phyloP scores from a whole-genome alignment of 2,888 invertebrate genomes.

The Drosophila histrio region DNA sequence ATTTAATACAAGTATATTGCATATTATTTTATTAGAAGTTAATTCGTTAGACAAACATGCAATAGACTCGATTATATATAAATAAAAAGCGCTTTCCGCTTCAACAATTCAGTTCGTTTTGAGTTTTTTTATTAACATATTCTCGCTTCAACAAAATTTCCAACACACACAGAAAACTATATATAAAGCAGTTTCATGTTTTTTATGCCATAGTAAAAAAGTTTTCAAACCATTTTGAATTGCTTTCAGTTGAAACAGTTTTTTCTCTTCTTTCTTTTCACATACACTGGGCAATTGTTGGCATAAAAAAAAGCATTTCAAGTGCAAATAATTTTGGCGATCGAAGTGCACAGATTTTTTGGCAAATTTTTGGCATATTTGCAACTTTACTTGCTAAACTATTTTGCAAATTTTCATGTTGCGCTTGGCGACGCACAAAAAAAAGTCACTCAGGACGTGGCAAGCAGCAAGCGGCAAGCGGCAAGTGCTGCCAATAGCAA shows the following conservation, averaged over 20 bases:
- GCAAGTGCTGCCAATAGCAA: constrained; percentile 54
- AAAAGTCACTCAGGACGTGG: constrained; percentile 12
- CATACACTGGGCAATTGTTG: background rate
- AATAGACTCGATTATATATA: constrained; percentile 7
- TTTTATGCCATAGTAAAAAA: constrained; percentile 42
- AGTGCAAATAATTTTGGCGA: constrained; percentile 68
- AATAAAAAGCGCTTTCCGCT: constrained; percentile 44
- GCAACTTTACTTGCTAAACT: constrained; percentile 72
- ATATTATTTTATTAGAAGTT: constrained; percentile 22
- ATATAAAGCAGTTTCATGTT: constrained; percentile 41
- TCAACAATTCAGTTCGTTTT: constrained; percentile 27
- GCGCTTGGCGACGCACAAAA: constrained; percentile 46
- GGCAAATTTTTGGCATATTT: constrained; percentile 67
- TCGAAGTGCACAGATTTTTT: constrained; percentile 47
- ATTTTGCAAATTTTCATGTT: constrained; percentile 67
- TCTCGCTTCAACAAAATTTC: constrained; percentile 27
- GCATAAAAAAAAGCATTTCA: constrained; percentile 36
- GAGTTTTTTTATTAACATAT: constrained; percentile 53
- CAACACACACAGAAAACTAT: constrained; percentile 4
- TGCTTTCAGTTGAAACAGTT: constrained; percentile 32
- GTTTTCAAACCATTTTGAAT: constrained; percentile 35
- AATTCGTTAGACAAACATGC: constrained; percentile 35
- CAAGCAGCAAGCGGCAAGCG: background rate
- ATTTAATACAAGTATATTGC: background rate
- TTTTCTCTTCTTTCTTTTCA: background rate